phyloP scores from a whole-genome alignment of 1,140 invertebrate genomes.

The Drosophila simulans region DNA sequence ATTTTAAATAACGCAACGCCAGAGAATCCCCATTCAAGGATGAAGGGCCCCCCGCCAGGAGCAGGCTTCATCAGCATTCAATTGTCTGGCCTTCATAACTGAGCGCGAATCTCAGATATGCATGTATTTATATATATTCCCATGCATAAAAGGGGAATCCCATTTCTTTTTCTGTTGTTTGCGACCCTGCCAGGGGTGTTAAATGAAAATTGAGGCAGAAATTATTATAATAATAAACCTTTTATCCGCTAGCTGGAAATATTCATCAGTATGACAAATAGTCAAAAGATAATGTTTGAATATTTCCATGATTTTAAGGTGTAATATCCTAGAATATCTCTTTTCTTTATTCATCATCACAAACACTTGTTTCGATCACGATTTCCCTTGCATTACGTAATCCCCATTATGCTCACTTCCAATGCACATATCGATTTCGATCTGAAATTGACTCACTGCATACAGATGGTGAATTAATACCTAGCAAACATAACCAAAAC shows the following conservation, averaged over 20 bases:
- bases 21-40: conserved; percentile 15
- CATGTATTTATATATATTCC: conserved; percentile 5
- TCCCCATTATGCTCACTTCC: not conserved
- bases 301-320: too few relatives aligned
- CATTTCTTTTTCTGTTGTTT: conserved; percentile 1
- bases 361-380: conserved; percentile 7
- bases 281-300: too few relatives aligned
- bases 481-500: conserved; percentile 13
- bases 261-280: not conserved
- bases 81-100: conserved; percentile 48
- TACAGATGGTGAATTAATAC: not conserved
- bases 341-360: too few relatives aligned
- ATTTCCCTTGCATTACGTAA: conserved; percentile 21
- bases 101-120: conserved; percentile 2
- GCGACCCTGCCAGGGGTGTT: conserved; percentile 5
- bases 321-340: too few relatives aligned
- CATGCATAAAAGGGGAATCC: conserved; percentile 6
- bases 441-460: conserved; percentile 34
- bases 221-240: conserved; percentile 18
- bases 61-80: conserved; percentile 67
- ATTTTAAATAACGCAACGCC: conserved; percentile 70
- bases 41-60: conserved; percentile 26
- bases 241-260: not conserved
- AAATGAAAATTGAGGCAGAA: conserved; percentile 25
- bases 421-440: conserved; percentile 15